Conservation (phyloP, 2,113 vertebrate genomes). For the Lucifuga dentata region DNA sequence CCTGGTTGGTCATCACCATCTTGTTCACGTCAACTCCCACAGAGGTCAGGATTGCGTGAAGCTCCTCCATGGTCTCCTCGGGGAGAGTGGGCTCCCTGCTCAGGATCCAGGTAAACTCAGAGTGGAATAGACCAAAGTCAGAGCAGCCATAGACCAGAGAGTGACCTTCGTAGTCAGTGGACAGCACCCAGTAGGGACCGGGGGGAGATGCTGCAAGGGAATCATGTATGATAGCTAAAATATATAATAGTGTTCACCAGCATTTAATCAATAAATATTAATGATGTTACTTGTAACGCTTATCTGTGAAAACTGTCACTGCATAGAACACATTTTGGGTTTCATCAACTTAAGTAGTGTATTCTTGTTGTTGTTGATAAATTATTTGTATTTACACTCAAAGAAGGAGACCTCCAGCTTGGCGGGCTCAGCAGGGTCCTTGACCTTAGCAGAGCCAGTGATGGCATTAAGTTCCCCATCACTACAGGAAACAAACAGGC, state of each 20-base stretch:
- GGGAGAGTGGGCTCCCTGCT: constrained; percentile 83
- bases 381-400: constrained; percentile 37
- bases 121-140: constrained; percentile 76
- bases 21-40: constrained; percentile 70
- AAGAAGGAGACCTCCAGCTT: constrained; percentile 73
- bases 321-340: no score
- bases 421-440: constrained; percentile 66
- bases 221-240: neutral
- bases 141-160: constrained; percentile 87
- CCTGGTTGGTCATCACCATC: constrained; percentile 82
- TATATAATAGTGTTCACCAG: neutral
- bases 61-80: constrained; percentile 77
- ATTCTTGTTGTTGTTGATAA: no score
- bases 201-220: constrained; percentile 74
- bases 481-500: constrained; percentile 18
- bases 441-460: constrained; percentile 53
- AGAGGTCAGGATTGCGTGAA: constrained; percentile 81
- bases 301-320: no score
- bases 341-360: no score
- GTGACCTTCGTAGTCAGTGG: constrained; percentile 85
- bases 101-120: constrained; percentile 85
- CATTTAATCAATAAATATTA: no score
- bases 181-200: constrained; percentile 85
- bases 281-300: no score
- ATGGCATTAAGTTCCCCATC: constrained; percentile 55